Conservation (phyloP, 2,888 invertebrate genomes). For the Ectropis crepuscularia region DNA sequence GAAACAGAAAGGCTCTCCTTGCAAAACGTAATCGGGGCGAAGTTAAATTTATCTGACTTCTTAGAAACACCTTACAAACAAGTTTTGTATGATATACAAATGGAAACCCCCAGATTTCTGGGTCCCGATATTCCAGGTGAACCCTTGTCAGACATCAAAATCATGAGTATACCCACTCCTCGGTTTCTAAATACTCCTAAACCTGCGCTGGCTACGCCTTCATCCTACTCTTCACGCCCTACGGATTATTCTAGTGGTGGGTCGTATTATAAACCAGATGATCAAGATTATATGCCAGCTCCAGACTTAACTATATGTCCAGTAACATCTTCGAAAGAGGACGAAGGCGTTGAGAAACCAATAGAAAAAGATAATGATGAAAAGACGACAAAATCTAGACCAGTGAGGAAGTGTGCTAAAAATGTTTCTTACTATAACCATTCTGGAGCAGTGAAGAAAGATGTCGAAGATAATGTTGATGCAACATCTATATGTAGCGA, state of each 20-base stretch:
- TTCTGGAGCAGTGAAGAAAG: slow-evolving; percentile 45
- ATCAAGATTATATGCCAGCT: slow-evolving; percentile 77
- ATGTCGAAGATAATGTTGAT: slow-evolving; percentile 50
- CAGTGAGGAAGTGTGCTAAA: slow-evolving; percentile 74
- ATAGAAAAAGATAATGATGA: slow-evolving; percentile 44
- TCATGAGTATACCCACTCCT: slow-evolving; percentile 84
- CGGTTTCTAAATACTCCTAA: slow-evolving; percentile 79
- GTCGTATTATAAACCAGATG: slow-evolving; percentile 87
- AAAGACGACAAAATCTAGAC: slow-evolving; percentile 53
- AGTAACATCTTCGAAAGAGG: slow-evolving; percentile 53
- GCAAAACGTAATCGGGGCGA: slow-evolving; percentile 74
- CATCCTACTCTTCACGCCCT: slow-evolving; percentile 74
- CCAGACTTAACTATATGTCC: slow-evolving; percentile 59
- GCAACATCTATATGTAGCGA: slow-evolving; percentile 56
- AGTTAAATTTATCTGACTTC: slow-evolving; percentile 77
- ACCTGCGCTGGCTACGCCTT: slow-evolving; percentile 66
- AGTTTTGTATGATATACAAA: slow-evolving; percentile 73
- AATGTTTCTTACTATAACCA: slow-evolving; percentile 74
- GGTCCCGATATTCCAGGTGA: slow-evolving; percentile 73
- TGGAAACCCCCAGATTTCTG: slow-evolving; percentile 84
- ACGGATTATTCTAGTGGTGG: slow-evolving; percentile 87
- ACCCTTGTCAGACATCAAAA: slow-evolving; percentile 83
- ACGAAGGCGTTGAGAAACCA: slow-evolving; percentile 38
- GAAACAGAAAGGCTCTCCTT: slow-evolving; percentile 71
- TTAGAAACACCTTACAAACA: slow-evolving; percentile 86